Base-by-base conservation (phyloP, 2,888 invertebrate species). In the Apoda limacodes region DNA sequence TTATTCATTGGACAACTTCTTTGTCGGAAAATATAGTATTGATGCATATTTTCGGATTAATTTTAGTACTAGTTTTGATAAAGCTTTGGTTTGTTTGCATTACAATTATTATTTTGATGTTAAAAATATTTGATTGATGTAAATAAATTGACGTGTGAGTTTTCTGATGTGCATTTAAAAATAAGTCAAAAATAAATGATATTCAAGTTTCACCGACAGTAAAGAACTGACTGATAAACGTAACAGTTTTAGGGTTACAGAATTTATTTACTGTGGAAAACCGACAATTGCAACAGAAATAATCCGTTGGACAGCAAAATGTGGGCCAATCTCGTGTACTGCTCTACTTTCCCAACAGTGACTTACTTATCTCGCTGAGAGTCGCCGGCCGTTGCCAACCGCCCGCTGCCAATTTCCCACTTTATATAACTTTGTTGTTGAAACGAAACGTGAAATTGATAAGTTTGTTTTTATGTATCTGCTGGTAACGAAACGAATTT, bases 371-470 rank as follows among this genome's bases (percentile, higher is more conserved):
- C 71, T 67, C 54, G 60, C 50, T 61, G 63, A 72, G 64, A 72
- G 65, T 55, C 55, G 60, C 63, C 71, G 68, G 68, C 74, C 70
- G 61, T 70, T 50, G 68, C 69, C 74, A 70, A 61, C 71, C 50
- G 55, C 58, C 58, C 60, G 61, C 62, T 54, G 66, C 62, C 62
- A 65, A 64, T n/a, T n/a, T n/a, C n/a, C 61, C 46, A 55, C 60
- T 74, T 76, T 71, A 74, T 74, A 67, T 74, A 78, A 78, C 70
- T 66, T 64, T 68, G 65, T 71, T 76, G 67, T 71, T 53, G 75
- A 76, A 75, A 76, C 65, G 58, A 65, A 68, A 66, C 60, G 60
- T 63, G 65, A 44, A 45, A 41, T 46, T 46, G 45, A 50, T 46
- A 46, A 36, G 37, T 50, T 46, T 48, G 38, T 32, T 46, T 42